These are phyloP conservation scores for Agrotis segetum DNA, from an alignment of 2,888 invertebrate genomes.

Conservation along the genomic window DNA sequence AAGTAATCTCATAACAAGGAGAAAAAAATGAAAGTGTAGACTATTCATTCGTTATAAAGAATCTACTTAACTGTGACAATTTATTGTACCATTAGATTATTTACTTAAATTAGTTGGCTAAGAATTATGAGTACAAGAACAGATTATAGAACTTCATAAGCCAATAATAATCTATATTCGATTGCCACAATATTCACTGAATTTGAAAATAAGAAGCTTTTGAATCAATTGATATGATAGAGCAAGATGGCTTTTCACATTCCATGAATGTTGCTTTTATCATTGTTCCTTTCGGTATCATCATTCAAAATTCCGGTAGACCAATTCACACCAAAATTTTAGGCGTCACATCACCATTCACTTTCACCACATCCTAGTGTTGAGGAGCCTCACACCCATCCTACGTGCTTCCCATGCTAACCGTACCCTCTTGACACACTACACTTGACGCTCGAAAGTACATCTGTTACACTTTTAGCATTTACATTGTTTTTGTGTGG, in stretches of 20 bases:
- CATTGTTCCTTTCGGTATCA: not conserved
- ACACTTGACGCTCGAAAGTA: constrained; percentile 82
- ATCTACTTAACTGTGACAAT: constrained; percentile 33
- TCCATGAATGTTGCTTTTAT: not conserved
- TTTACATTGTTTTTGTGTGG: constrained; percentile 47
- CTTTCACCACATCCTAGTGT: constrained; percentile 75
- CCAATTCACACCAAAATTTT: constrained; percentile 37
- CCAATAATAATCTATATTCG: not conserved
- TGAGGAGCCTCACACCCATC: constrained; percentile 59
- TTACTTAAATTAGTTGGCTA: not conserved
- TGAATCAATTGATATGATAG: not conserved
- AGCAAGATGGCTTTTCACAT: not conserved
- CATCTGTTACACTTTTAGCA: constrained; percentile 62
- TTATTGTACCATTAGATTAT: constrained; percentile 1
- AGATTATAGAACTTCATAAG: not conserved
- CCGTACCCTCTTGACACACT: constrained; percentile 82
- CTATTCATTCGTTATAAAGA: constrained; percentile 25
- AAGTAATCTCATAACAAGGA: constrained; percentile 35
- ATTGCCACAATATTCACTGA: not conserved
- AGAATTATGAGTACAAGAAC: not conserved
- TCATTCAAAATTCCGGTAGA: constrained; percentile 27
- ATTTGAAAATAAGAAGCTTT: not conserved
- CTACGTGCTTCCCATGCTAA: constrained; percentile 81
- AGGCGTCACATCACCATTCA: constrained; percentile 59
- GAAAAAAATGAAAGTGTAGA: constrained; percentile 49